Evolutionary conservation across 2,797 vertebrate genomes (phyloP), one percentile per base, ranked within the genome.

Genomic region (Octomys mimax): DNA sequence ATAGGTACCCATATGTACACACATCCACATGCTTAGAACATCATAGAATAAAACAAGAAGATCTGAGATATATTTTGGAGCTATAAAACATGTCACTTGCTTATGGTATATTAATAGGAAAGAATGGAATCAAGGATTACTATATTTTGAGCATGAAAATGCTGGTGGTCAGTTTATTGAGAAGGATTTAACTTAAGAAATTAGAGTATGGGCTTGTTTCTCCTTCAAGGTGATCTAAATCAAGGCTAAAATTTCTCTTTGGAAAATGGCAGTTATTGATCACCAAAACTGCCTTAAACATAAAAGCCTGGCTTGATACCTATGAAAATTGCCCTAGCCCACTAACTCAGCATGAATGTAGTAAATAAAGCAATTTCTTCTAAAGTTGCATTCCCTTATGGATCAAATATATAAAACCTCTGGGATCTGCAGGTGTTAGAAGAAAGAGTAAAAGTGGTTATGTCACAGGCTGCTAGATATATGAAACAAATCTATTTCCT

Each of bases 371-470:
- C 21, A 59, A 4, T 33, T 89, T 85, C 49, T 71, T 88, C 57
- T 66, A 88, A 77, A 24, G 26, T 75, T 94, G 80, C 68, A 52
- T 61, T 75, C 46, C 66, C 52, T 89, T 92, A 73, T 16, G 28
- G 46, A 92, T 49, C 26, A 96, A 92, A 64, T 12, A 92, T 14
- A 49, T 64, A 79, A 94, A 84, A 94, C 39, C 75, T 42, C 31
- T 71, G 68, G 49, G 18, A 24, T 80, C 71, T 84, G 26, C 68
- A 80, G 22, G 33, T 61, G 62, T 52, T 85, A 68, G 66, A 92
- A 92, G 62, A 66, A 66, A 92, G 33, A 92, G 31, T 85, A 66
- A 84, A 77, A 91, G 62, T 87, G 31, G 22, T 57, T 78, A 79
- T 79, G 36, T 88, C 62, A 78, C 61, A 78, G 39, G 78, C 24